These are phyloP conservation scores for Erebia ligea DNA, from an alignment of 2,888 invertebrate species.

Conservation along the genomic window DNA sequence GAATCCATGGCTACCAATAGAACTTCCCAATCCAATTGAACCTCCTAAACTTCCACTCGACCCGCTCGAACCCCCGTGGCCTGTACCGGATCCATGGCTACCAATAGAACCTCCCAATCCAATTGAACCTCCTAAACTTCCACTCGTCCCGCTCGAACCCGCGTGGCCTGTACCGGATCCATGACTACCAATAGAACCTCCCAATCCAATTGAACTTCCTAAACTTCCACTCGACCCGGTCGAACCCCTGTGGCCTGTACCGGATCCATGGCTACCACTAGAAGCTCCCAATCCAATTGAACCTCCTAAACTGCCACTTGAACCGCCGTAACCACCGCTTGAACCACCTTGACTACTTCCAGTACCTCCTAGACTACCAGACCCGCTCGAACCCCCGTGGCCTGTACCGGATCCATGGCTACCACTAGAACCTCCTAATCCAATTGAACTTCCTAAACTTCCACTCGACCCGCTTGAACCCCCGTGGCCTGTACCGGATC, in stretches of 20 bases:
- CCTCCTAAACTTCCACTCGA: too few species aligned
- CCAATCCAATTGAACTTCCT: constrained; percentile 14
- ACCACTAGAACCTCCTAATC: too few species aligned
- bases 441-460: too few species aligned
- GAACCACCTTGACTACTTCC: constrained; percentile 18
- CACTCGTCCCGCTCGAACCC: constrained; percentile 20
- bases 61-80: constrained; percentile 4
- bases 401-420: too few species aligned
- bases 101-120: too few species aligned
- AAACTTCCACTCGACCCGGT: constrained; percentile 29
- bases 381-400: too few species aligned
- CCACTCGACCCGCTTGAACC: neutral
- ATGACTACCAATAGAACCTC: constrained; percentile 31
- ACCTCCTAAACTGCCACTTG: too few species aligned
- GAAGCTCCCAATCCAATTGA: too few species aligned
- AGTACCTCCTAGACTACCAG: constrained; percentile 29
- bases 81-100: too few species aligned
- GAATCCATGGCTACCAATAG: constrained; percentile 29
- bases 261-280: neutral
- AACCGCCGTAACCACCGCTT: constrained; percentile 25
- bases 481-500: neutral
- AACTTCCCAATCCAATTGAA: neutral
- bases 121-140: too few species aligned
- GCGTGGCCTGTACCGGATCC: constrained; percentile 40
- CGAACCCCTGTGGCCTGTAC: too few species aligned